Percentiles rank a stretch among this genome's conserved stretches.
Evolutionary conservation across 2,797 vertebrate species (phyloP).

Genomic region (Sebastolobus alascanus): DNA sequence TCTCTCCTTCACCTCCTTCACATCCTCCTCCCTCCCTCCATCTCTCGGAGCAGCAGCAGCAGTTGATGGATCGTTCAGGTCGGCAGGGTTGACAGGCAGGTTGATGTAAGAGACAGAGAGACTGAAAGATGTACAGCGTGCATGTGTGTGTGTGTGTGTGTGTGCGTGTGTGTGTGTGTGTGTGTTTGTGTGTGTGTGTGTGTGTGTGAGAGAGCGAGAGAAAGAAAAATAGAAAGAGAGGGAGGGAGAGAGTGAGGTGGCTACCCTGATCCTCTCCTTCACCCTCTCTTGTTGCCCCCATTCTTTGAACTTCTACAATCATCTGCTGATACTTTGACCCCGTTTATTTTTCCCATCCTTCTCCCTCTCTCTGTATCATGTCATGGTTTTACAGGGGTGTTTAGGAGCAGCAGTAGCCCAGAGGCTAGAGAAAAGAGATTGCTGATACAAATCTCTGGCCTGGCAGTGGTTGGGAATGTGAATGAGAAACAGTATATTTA

Average conservation of each 20-base stretch:
- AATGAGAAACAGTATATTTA: constrained; percentile 9
- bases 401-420: constrained; percentile 5
- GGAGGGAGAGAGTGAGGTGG: not conserved
- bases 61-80: constrained; percentile 70
- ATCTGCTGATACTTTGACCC: constrained; percentile 42
- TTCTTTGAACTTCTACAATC: constrained; percentile 41
- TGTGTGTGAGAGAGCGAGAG: too few species aligned
- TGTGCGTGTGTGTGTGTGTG: not conserved
- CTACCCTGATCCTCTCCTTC: constrained; percentile 18
- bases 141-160: not conserved
- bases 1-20: constrained; percentile 38
- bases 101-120: constrained; percentile 65
- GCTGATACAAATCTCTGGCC: constrained; percentile 1
- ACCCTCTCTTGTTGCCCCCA: not conserved
- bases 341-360: not conserved
- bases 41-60: constrained; percentile 40
- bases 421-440: constrained; percentile 2
- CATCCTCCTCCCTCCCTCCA: constrained; percentile 37
- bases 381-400: constrained; percentile 8
- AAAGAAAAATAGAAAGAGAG: constrained; percentile 6
- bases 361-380: constrained; percentile 9
- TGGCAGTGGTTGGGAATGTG: not conserved
- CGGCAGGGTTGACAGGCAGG: constrained; percentile 62
- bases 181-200: too few species aligned
- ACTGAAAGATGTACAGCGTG: constrained; percentile 28